A percentile compares a stretch with the other conserved stretches of the same genome.
phyloP scores from a whole-genome alignment of 1,140 invertebrate species.

The Ericerus pela region DNA sequence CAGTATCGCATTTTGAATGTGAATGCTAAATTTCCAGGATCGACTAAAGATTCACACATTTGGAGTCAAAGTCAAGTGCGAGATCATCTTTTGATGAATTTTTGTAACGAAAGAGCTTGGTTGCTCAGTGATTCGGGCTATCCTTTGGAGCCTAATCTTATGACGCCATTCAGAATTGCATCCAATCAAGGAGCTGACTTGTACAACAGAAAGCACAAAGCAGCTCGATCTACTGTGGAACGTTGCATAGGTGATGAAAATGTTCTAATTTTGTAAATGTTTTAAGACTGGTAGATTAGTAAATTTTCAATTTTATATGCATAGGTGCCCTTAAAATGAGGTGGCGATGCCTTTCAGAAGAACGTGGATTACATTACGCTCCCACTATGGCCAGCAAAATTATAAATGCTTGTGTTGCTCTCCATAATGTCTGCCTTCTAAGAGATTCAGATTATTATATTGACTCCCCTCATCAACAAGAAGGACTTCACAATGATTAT shows the following conservation, averaged over 20 bases:
- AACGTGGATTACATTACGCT: conserved; percentile 18
- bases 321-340: conserved; percentile 20
- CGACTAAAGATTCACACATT: conserved; percentile 20
- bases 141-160: conserved; percentile 18
- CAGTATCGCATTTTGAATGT: conserved; percentile 22
- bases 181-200: no score
- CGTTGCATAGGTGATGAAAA: not conserved
- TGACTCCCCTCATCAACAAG: no score
- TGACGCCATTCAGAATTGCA: conserved; percentile 20
- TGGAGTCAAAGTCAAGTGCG: conserved; percentile 19
- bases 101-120: not conserved
- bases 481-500: no score
- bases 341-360: conserved; percentile 20
- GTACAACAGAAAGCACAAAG: conserved; percentile 6
- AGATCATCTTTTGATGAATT: conserved; percentile 2
- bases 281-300: no score
- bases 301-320: no score
- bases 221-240: conserved; percentile 14
- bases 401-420: conserved; percentile 20
- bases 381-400: conserved; percentile 18
- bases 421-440: conserved; percentile 22
- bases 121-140: conserved; percentile 22
- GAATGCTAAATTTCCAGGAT: conserved; percentile 23
- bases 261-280: no score
- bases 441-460: no score